A percentile compares a stretch with the other conserved stretches of the same genome.
These are phyloP conservation scores for Nowickia ferox DNA, from an alignment of 2,888 invertebrate genomes.

Conservation along the genomic window DNA sequence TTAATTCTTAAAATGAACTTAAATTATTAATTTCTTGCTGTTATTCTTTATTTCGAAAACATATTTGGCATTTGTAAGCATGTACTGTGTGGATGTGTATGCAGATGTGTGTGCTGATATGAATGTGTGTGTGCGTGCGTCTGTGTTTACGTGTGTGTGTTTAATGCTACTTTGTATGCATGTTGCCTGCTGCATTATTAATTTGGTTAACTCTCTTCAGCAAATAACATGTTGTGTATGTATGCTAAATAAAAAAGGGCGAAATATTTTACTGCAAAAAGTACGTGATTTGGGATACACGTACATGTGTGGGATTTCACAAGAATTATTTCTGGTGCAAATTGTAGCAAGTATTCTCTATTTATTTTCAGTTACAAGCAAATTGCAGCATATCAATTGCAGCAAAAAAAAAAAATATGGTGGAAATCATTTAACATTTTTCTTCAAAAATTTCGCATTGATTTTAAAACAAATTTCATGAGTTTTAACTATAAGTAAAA, in stretches of 20 bases:
- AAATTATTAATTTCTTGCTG: constrained; percentile 32
- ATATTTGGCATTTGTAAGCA: not conserved
- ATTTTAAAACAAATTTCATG: too few species aligned
- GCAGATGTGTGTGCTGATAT: not conserved
- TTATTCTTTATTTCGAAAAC: not conserved
- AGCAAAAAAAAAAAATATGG: not conserved
- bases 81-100: not conserved
- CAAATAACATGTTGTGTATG: constrained; percentile 25
- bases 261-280: constrained; percentile 5
- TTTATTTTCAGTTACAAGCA: not conserved
- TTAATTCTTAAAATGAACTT: constrained; percentile 31
- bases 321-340: not conserved
- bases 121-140: not conserved
- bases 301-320: not conserved
- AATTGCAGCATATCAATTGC: not conserved
- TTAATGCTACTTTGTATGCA: not conserved
- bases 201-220: constrained; percentile 46
- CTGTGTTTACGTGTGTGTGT: not conserved
- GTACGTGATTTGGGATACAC: constrained; percentile 16
- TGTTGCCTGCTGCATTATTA: constrained; percentile 37
- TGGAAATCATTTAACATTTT: not conserved
- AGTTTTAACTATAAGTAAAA: too few species aligned
- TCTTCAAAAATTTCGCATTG: not conserved
- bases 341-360: not conserved
- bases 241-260: not conserved